Conservation (phyloP, 2,113 vertebrate genomes). For the Falco punctatus region DNA sequence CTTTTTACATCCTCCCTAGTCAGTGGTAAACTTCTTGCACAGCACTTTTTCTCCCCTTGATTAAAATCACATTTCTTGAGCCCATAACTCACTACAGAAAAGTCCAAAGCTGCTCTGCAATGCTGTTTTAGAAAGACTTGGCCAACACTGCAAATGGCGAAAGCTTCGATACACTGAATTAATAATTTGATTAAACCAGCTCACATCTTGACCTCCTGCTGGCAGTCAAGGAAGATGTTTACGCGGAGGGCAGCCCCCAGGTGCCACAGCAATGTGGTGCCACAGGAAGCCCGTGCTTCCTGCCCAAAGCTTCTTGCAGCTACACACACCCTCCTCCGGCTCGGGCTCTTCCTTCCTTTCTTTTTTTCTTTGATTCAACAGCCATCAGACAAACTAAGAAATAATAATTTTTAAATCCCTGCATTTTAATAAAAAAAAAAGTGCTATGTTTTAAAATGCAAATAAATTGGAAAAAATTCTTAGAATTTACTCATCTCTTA, state of each 20-base stretch:
- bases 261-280: background rate
- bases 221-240: background rate
- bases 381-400: background rate
- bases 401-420: background rate
- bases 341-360: background rate
- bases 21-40: background rate
- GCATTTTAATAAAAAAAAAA: background rate
- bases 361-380: background rate
- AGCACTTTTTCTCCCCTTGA: background rate
- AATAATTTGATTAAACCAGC: background rate
- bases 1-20: background rate
- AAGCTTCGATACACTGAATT: background rate
- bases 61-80: background rate
- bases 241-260: background rate
- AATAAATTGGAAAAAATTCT: background rate
- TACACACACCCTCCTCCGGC: background rate
- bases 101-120: background rate
- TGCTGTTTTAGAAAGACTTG: background rate
- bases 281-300: conserved; percentile 18
- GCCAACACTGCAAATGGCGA: background rate
- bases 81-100: background rate
- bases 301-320: background rate
- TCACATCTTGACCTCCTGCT: background rate
- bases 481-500: background rate
- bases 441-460: background rate